Conservation (phyloP, 2,797 vertebrate species). For the Rhinichthys osculus region DNA sequence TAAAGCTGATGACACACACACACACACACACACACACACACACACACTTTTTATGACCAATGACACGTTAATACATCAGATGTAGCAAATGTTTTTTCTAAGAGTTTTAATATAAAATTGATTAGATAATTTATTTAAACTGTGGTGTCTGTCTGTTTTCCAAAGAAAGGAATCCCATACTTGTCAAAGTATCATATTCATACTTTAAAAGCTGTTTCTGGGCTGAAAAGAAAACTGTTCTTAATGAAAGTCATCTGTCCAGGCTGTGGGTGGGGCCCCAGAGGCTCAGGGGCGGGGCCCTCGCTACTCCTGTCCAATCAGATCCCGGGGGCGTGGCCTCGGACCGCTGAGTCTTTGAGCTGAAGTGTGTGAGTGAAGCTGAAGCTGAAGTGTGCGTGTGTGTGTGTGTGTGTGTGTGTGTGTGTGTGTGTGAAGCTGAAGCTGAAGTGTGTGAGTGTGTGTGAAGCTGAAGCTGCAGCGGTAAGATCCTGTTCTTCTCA, state of each 20-base stretch:
- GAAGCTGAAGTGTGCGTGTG: neutral
- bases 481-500: neutral
- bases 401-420: no score
- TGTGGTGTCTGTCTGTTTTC: neutral
- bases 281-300: neutral
- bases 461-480: neutral
- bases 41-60: neutral
- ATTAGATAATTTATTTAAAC: neutral
- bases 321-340: neutral
- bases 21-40: no score
- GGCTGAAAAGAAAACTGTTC: neutral
- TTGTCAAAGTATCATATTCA: neutral
- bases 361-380: neutral
- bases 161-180: neutral
- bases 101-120: constrained; percentile 49
- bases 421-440: neutral
- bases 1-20: no score
- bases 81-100: constrained; percentile 10
- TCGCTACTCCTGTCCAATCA: neutral
- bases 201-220: neutral
- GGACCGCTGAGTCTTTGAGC: neutral
- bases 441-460: neutral
- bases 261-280: neutral
- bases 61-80: constrained; percentile 5
- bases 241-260: neutral